Evolutionary conservation across 2,888 invertebrate species (phyloP).

Genomic region (Zhuqinia jingwanae): DNA sequence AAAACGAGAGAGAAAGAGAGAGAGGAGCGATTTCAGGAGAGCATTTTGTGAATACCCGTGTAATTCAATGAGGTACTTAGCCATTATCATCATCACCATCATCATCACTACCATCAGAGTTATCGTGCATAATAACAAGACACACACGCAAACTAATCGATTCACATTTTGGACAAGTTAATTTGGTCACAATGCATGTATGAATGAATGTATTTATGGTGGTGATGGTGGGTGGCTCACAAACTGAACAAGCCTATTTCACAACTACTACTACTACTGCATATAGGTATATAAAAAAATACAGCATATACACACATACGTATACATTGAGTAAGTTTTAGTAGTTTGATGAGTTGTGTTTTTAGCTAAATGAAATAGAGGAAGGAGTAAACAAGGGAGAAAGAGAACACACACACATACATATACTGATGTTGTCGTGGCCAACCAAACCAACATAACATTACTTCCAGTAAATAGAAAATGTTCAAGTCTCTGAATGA

Average conservation of each 20-base stretch:
- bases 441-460: constrained; percentile 20
- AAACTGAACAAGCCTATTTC: too few relatives aligned
- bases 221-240: not conserved
- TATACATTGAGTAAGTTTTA: not conserved
- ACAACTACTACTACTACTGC: too few relatives aligned
- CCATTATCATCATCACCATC: constrained; percentile 24
- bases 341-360: constrained; percentile 1
- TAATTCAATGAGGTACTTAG: constrained; percentile 46
- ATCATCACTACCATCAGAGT: constrained; percentile 6
- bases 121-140: constrained; percentile 28
- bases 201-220: constrained; percentile 8
- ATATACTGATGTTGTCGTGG: not conserved
- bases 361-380: not conserved
- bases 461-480: constrained; percentile 36
- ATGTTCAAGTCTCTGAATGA: constrained; percentile 10
- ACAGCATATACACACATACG: not conserved
- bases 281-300: too few relatives aligned
- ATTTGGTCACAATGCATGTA: constrained; percentile 55
- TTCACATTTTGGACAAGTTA: constrained; percentile 49
- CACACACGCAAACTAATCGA: constrained; percentile 22
- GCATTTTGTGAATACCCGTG: constrained; percentile 12
- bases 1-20: too few relatives aligned
- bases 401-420: not conserved
- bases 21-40: constrained; percentile 23
- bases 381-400: constrained; percentile 3